These are phyloP conservation scores for Papilio demoleus DNA, from an alignment of 2,888 invertebrate species.

Conservation along the genomic window DNA sequence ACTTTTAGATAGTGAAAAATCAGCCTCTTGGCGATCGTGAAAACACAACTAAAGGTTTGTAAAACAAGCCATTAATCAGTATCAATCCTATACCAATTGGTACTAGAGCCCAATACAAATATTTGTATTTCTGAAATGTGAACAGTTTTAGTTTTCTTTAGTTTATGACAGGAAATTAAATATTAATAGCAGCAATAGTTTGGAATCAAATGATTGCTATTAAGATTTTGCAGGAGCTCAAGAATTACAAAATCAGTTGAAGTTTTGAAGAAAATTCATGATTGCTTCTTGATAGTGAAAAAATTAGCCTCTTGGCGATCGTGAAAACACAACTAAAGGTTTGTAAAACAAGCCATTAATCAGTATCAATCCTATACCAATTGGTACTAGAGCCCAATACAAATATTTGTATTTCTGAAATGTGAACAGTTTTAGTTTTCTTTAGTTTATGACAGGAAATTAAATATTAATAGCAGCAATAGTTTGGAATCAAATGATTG, in stretches of 20 bases:
- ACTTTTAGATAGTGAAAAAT: too few relatives aligned
- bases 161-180: too few relatives aligned
- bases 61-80: background rate
- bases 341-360: slow-evolving; percentile 15
- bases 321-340: too few relatives aligned
- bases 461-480: too few relatives aligned
- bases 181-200: too few relatives aligned
- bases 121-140: slow-evolving; percentile 34
- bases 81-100: background rate
- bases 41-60: too few relatives aligned
- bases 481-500: background rate
- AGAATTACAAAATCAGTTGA: too few relatives aligned
- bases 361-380: background rate
- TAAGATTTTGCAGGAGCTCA: background rate
- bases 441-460: too few relatives aligned
- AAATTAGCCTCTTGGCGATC: too few relatives aligned
- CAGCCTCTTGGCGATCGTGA: too few relatives aligned
- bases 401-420: slow-evolving; percentile 35
- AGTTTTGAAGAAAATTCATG: too few relatives aligned
- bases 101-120: slow-evolving; percentile 11
- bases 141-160: background rate
- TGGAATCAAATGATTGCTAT: background rate
- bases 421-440: background rate
- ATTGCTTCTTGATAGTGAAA: too few relatives aligned
- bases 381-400: slow-evolving; percentile 13